Evolutionary conservation across 1,140 invertebrate genomes (phyloP).

Genomic region (Aphelenchoides fujianensis): DNA sequence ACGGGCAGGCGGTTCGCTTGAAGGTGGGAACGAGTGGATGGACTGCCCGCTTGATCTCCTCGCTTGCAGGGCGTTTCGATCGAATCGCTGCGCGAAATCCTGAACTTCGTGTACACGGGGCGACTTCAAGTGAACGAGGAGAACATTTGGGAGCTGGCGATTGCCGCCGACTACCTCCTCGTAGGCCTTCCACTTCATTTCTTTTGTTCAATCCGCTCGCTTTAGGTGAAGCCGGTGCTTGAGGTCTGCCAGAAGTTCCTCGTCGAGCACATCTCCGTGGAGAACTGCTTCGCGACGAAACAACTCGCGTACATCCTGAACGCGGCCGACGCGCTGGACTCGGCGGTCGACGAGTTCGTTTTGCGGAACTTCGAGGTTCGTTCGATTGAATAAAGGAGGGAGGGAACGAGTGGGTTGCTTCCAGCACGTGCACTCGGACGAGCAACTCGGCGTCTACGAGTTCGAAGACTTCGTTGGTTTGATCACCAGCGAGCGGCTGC

Average conservation of each 20-base stretch:
- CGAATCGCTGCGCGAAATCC: not conserved
- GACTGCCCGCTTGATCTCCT: not conserved
- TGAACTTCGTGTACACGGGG: slow-evolving; percentile 14
- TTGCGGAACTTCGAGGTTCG: slow-evolving; percentile 16
- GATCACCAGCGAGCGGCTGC: not conserved
- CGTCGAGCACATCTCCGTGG: not conserved
- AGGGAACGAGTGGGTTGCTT: not conserved
- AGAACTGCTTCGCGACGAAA: slow-evolving; percentile 7
- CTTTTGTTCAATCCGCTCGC: not conserved
- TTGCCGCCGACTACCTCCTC: slow-evolving; percentile 11
- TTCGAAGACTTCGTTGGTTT: not conserved
- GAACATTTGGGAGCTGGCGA: not conserved
- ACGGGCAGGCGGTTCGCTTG: not conserved
- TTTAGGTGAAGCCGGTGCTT: slow-evolving; percentile 8
- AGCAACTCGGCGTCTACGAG: not conserved
- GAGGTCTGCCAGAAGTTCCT: slow-evolving; percentile 4
- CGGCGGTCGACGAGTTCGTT: slow-evolving; percentile 13
- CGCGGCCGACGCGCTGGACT: not conserved
- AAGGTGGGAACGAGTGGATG: too few relatives aligned
- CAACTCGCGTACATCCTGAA: not conserved
- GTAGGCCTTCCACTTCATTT: not conserved
- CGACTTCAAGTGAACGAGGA: not conserved
- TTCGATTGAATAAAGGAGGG: not conserved
- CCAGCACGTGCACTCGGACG: slow-evolving; percentile 2
- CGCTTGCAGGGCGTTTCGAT: not conserved